Evolutionary conservation across 23 tunicate species (phyloP), one percentile per base, ranked within the genome.

Genomic region (Aplidium turbinatum): DNA sequence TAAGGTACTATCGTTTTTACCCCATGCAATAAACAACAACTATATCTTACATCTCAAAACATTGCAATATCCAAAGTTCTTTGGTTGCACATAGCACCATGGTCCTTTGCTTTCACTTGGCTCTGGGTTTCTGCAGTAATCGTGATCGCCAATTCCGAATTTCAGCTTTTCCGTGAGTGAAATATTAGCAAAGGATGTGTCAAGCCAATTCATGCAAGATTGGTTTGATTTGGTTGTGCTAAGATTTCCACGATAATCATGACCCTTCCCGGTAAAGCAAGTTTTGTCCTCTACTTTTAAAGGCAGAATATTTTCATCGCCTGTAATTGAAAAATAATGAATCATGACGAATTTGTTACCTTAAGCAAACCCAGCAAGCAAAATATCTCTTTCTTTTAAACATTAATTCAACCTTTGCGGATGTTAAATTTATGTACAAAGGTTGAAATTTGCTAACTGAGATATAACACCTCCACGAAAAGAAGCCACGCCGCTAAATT

Each of bases 41-140:
- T n/a, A n/a, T n/a, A n/a, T 67, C 84, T 67, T 79, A 84, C 90
- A 84, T 31, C 72, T 16, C 13, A 31, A 0, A 2, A 85, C 67
- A 4, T 60, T 58, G 45, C 92, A 85, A 55, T 78, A 76, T 29
- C 84, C 77, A 76, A 47, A 85, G 27, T 57, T 63, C 3, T 57
- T 34, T 0, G 54, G 20, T 7, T 72, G 61, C 51, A 85, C 83
- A 31, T 71, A 85, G 57, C 92, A 85, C 92, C 92, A 85, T 3
- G 84, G 92, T 26, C 77, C 76, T 28, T 47, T 78, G 45, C 38
- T 52, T 70, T 61, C 83, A 29, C 70, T 71, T 0, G 92, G 80
- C 13, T 85, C 92, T 16, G 92, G 92, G 53, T 85, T 85, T 28
- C 92, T 74, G 64, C 92, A 85, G 35, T 24, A 69, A 51, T 58